These are phyloP conservation scores for Actinostola sp. DNA, from an alignment of 92 coral and sea anemone genomes.

Conservation along the genomic window DNA sequence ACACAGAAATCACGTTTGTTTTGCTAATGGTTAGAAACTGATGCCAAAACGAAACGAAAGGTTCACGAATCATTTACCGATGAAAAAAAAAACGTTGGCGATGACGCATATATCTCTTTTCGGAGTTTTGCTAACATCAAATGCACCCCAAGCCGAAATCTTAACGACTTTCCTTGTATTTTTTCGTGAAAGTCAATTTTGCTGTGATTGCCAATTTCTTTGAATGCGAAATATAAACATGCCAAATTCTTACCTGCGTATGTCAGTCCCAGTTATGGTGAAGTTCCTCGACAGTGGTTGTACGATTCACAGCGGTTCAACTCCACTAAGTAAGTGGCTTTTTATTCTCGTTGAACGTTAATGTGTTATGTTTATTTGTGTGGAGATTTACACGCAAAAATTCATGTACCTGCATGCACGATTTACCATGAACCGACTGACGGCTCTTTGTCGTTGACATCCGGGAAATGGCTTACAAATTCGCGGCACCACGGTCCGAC, in stretches of 20 bases:
- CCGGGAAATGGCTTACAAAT: constrained; percentile 5
- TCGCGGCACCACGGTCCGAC: too few species aligned
- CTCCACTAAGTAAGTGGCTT: neutral
- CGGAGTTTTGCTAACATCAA: too few species aligned
- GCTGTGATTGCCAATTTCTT: neutral
- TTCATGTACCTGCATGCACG: constrained; percentile 10
- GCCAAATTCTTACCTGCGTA: too few species aligned
- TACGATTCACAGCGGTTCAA: too few species aligned
- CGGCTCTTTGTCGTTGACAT: constrained; percentile 5
- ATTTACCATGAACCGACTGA: neutral
- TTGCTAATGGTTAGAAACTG: neutral
- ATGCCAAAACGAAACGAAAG: constrained; percentile 1
- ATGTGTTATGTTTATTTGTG: constrained; percentile 1
- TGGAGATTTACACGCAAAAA: constrained; percentile 3
- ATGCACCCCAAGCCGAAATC: too few species aligned
- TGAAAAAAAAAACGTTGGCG: too few species aligned
- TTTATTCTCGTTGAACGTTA: neutral
- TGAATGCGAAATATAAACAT: too few species aligned
- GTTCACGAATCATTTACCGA: neutral
- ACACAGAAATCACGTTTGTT: neutral
- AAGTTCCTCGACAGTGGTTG: too few species aligned
- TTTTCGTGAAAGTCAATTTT: too few species aligned
- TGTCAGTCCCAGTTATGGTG: too few species aligned
- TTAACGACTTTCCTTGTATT: too few species aligned
- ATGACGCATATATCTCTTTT: too few species aligned